phyloP scores from a whole-genome alignment of 2,113 vertebrate species.

The Dipodomys spectabilis region DNA sequence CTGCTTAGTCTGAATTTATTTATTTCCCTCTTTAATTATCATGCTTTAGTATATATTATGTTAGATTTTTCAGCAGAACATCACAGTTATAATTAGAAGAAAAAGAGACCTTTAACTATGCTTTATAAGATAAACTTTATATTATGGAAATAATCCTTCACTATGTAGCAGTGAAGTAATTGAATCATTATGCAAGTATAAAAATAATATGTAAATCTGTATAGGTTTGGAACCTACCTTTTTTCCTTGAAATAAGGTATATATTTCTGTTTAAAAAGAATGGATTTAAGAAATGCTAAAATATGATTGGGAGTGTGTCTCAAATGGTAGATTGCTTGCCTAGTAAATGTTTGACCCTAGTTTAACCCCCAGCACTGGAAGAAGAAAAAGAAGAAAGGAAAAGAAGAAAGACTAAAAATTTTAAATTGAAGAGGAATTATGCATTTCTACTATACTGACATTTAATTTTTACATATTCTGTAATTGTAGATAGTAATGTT shows the following conservation, averaged over 20 bases:
- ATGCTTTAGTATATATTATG: neutral
- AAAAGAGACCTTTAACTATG: neutral
- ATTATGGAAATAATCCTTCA: constrained; percentile 1
- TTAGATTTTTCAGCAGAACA: neutral
- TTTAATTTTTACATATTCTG: neutral
- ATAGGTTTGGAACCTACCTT: neutral
- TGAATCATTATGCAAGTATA: neutral
- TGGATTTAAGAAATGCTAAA: neutral
- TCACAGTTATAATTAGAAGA: neutral
- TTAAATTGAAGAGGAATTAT: neutral
- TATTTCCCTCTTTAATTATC: neutral
- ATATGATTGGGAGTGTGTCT: too few species aligned
- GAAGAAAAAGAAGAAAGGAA: too few species aligned
- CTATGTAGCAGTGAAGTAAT: neutral
- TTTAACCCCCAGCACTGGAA: too few species aligned
- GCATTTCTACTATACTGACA: neutral
- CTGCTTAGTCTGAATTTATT: neutral
- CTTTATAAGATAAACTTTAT: constrained; percentile 43
- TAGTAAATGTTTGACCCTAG: too few species aligned
- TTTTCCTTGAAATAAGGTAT: neutral
- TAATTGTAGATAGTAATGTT: neutral
- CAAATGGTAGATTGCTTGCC: too few species aligned
- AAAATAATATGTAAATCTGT: neutral
- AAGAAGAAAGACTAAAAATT: neutral
- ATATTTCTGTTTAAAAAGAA: neutral